Base-by-base conservation (phyloP, 2,888 invertebrate genomes). In the Argyresthia albistria region DNA sequence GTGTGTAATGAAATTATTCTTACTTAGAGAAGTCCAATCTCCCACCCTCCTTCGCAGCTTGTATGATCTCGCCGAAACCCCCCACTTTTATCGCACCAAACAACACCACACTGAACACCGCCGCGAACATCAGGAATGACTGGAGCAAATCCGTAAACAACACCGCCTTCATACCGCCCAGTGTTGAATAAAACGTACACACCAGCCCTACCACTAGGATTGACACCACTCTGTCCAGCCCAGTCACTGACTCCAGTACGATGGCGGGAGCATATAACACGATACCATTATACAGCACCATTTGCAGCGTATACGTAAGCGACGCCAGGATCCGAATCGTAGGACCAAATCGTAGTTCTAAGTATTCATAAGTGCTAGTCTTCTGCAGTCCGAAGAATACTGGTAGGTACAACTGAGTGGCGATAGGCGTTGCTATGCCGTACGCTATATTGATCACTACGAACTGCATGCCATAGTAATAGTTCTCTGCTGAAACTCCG, bases 201-300 rank as follows among this genome's bases (percentile, higher is more conserved):
- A 92, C 95, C 47, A 93, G 67, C 1, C 93, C 95, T 53, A 94
- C 92, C 0, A 91, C 89, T 53, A 95, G 71, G 59, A 96, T 93
- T 1, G 95, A 95, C 58, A 91, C 84, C 35, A 91, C 73, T 77
- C 92, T 90, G 56, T 91, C 90, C 8, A 95, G 79, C n/a, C 95
- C 95, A 1, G 95, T 95, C 36, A 96, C 93, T 1, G 97, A 91
- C 73, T 95, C 94, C 15, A 98, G 75, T 0, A 97, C 97, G 59
- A 98, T 88, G 0, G 98, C 94, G 1, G 98, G 98, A 0, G 98
- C 97, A 74, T 96, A 98, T 8, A 98, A 80, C 14, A 97, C 98
- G 61, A 98, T 94, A 0, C 97, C 95, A 88, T 95, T 95, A 64
- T 96, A 96, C 15, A 96, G 83, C 60, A 97, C 90, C 93, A 97